These are phyloP conservation scores for Drosophila obscura DNA, from an alignment of 1,140 invertebrate genomes.

Conservation along the genomic window DNA sequence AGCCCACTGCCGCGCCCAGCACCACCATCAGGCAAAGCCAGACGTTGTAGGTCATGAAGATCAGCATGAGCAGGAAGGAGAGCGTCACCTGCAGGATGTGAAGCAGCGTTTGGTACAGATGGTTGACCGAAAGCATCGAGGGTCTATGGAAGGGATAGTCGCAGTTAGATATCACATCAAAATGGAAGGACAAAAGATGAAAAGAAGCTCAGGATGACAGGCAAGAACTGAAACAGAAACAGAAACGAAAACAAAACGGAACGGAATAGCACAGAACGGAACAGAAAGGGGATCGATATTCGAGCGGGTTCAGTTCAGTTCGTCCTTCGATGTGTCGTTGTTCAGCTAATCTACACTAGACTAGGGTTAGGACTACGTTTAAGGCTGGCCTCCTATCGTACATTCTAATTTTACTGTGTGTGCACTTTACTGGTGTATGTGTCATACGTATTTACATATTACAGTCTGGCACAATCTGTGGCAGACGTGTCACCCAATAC, in stretches of 20 bases:
- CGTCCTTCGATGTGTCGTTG: neutral
- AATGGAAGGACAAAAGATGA: neutral
- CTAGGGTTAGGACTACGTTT: neutral
- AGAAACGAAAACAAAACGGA: constrained; percentile 11
- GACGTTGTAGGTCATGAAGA: constrained; percentile 99
- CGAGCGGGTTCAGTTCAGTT: neutral
- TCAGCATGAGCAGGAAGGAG: constrained; percentile 97
- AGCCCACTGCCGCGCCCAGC: constrained; percentile 94
- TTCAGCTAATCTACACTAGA: constrained; percentile 14
- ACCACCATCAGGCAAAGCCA: constrained; percentile 97
- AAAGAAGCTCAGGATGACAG: constrained; percentile 5
- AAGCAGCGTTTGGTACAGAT: constrained; percentile 93
- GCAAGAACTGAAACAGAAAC: constrained; percentile 11
- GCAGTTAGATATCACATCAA: neutral
- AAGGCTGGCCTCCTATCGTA: too few species aligned
- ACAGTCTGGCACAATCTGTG: too few species aligned
- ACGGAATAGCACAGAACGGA: neutral
- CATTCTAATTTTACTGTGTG: too few species aligned
- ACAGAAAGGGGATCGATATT: neutral
- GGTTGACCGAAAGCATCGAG: constrained; percentile 90
- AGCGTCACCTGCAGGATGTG: constrained; percentile 95
- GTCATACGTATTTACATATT: too few species aligned
- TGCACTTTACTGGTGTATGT: too few species aligned
- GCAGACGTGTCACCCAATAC: too few species aligned
- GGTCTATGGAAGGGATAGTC: constrained; percentile 85